Base-by-base conservation (phyloP, 1,140 invertebrate genomes). In the Lasioglossum baleicum region DNA sequence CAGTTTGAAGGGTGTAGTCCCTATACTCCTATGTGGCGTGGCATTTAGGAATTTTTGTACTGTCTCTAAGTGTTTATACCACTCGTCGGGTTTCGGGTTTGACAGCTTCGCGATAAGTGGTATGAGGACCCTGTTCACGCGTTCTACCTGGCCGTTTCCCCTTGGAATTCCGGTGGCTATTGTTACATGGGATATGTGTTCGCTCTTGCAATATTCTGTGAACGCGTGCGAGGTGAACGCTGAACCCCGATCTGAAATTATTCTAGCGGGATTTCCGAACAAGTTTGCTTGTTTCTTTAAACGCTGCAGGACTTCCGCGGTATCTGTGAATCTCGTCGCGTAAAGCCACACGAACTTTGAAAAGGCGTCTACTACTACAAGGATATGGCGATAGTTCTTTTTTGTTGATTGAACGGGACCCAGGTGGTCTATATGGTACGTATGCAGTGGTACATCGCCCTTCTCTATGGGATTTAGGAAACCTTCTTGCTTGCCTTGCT, bases 61-160 rank as follows among this genome's bases (percentile, higher is more conserved):
- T 51, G 51, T 75, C 8, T 80, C 73, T 0, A 92, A 80, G 60
- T 89, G 48, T 69, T 85, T 84, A 72, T 89, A 90, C 88, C 91
- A 92, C 61, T 88, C 67, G 10, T 15, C 67, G 5, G 88, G 87
- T 67, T 88, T 72, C 0, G 87, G 80, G 6, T 83, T 71, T 68
- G 78, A 66, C 7, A 92, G 58, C 44, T 92, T 93, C 5, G 80
- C 87, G 7, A 91, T 69, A 0, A 90, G 73, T 0, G 81, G 35
- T 11, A 89, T 89, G 11, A 92, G 79, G 0, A 83, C 88, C 2
- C 81, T 58, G 48, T 92, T 85, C 0, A 91, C 81, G 0, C 89
- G 56, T 63, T 92, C 91, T 0, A 92, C 89, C 65, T 92, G 88
- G n/a, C n/a, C n/a, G n/a, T n/a, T n/a, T n/a, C n/a, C n/a, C n/a